These are phyloP conservation scores for Drosophila persimilis DNA, from an alignment of 1,140 invertebrate genomes.

Conservation along the genomic window DNA sequence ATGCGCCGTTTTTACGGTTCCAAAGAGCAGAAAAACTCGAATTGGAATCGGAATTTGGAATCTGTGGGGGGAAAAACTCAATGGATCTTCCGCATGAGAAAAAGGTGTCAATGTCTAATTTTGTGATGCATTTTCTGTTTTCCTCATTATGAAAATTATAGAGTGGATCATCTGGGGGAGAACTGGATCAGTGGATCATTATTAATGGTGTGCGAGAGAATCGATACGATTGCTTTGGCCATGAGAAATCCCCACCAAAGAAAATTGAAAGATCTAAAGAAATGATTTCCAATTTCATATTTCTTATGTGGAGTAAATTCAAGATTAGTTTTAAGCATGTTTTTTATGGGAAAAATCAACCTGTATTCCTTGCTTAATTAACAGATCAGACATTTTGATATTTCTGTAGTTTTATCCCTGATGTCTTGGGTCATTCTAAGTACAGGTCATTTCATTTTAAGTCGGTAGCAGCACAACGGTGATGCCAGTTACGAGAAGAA, in stretches of 20 bases:
- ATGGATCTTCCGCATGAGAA: conserved; percentile 12
- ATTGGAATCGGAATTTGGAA: not conserved
- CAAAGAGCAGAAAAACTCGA: conserved; percentile 27
- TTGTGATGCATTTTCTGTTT: conserved; percentile 60
- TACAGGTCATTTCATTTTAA: too few relatives aligned
- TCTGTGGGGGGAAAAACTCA: not conserved
- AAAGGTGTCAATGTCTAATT: conserved; percentile 76
- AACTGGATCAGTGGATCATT: conserved; percentile 43
- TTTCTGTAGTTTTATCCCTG: too few relatives aligned
- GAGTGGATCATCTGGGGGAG: conserved; percentile 15
- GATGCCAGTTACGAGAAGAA: not conserved
- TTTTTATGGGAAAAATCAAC: too few relatives aligned
- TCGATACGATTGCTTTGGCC: conserved; percentile 36
- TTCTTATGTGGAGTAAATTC: too few relatives aligned
- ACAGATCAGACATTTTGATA: too few relatives aligned
- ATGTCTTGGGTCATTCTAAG: too few relatives aligned
- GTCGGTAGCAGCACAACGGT: too few relatives aligned
- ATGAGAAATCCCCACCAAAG: conserved; percentile 8
- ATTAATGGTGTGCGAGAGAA: conserved; percentile 43
- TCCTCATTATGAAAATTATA: conserved; percentile 47
- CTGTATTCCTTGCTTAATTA: too few relatives aligned
- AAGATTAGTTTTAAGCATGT: too few relatives aligned
- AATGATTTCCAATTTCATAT: too few relatives aligned
- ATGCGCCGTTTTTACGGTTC: conserved; percentile 75
- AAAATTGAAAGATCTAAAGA: too few relatives aligned